Evolutionary conservation across 2,797 vertebrate species (phyloP).

Genomic region (Bucorvus abyssinicus): DNA sequence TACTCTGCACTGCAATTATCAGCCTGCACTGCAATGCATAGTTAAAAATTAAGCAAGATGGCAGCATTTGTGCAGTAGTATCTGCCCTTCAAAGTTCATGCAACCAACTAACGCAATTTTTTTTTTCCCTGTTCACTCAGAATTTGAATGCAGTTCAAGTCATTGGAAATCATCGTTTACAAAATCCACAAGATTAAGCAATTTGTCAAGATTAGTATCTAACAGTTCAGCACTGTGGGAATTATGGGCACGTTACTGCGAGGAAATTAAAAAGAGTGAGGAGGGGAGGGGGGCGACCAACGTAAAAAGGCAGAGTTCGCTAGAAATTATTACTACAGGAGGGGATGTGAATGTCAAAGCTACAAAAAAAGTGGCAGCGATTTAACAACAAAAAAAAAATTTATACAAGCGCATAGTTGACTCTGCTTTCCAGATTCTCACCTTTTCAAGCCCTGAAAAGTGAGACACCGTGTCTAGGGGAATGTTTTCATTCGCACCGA

Average conservation of each 20-base stretch:
- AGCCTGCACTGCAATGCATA: conserved; percentile 82
- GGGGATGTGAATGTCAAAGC: conserved; percentile 47
- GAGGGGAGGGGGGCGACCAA: conserved; percentile 31
- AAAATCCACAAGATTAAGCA: conserved; percentile 80
- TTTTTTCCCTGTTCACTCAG: conserved; percentile 67
- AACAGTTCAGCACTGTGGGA: conserved; percentile 76
- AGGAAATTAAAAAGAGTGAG: conserved; percentile 9
- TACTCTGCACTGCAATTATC: background rate
- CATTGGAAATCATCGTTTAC: conserved; percentile 73
- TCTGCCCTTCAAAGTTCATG: conserved; percentile 82
- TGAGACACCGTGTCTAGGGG: conserved; percentile 80
- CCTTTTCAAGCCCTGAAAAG: conserved; percentile 78
- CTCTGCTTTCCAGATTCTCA: conserved; percentile 81
- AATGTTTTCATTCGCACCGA: conserved; percentile 81
- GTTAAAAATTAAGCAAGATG: conserved; percentile 83
- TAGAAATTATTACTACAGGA: conserved; percentile 49
- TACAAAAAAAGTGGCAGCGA: conserved; percentile 54
- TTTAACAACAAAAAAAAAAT: conserved; percentile 45
- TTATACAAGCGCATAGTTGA: conserved; percentile 81
- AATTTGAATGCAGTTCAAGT: conserved; percentile 77
- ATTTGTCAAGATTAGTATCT: conserved; percentile 78
- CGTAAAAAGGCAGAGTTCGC: conserved; percentile 28
- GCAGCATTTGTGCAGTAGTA: conserved; percentile 81
- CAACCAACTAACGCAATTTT: conserved; percentile 77
- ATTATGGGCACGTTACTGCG: conserved; percentile 58